A percentile compares a stretch with the other conserved stretches of the same genome.
Evolutionary conservation across 2,797 vertebrate species (phyloP).

Genomic region (Phaenicophaeus curvirostris): DNA sequence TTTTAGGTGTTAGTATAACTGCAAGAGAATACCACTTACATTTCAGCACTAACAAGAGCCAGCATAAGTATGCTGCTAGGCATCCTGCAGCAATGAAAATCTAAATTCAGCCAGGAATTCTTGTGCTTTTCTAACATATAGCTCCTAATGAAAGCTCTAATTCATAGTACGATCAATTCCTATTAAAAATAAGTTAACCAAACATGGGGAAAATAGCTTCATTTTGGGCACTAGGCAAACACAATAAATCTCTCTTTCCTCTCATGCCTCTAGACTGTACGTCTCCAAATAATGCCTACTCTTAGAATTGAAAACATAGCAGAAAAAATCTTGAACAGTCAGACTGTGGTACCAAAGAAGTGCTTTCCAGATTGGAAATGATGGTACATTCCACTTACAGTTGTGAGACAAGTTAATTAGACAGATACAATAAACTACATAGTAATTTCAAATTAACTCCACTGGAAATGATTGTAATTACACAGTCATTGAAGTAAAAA

Average conservation of each 20-base stretch:
- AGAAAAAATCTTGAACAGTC: constrained; percentile 37
- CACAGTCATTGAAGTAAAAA: constrained; percentile 20
- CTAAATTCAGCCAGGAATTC: neutral
- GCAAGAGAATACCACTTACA: neutral
- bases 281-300: neutral
- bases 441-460: constrained; percentile 64
- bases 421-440: constrained; percentile 59
- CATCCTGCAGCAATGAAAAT: neutral
- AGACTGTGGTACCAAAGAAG: constrained; percentile 30
- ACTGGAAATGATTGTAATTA: constrained; percentile 64
- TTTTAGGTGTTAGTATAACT: neutral
- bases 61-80: neutral
- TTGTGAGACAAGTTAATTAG: constrained; percentile 75
- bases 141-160: constrained; percentile 5
- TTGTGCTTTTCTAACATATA: neutral
- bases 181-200: constrained; percentile 20
- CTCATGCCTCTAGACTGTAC: neutral
- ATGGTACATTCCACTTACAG: constrained; percentile 61
- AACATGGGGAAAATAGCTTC: constrained; percentile 22
- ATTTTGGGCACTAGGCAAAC: neutral
- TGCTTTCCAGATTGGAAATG: constrained; percentile 42
- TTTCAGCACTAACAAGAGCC: neutral
- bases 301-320: neutral
- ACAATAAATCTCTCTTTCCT: neutral
- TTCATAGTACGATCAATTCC: constrained; percentile 9